These are phyloP conservation scores for Siniperca scherzeri DNA, from an alignment of 2,797 vertebrate genomes.

Conservation along the genomic window DNA sequence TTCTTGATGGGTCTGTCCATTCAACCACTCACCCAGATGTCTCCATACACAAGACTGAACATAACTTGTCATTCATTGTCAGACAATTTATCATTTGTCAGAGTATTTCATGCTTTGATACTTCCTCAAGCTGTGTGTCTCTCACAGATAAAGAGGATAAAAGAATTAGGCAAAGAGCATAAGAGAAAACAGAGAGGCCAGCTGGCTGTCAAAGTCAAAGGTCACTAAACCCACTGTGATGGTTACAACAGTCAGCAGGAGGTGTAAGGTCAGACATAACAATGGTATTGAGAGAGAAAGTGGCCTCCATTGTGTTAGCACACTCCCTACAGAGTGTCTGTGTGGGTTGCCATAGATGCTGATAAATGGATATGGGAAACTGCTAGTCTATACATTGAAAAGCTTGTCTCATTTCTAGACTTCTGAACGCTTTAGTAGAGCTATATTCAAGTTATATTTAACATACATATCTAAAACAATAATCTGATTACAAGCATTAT, in stretches of 20 bases:
- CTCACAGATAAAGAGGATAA: conserved; percentile 43
- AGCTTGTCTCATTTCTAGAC: conserved; percentile 18
- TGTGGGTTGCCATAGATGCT: conserved; percentile 67
- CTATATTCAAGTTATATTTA: conserved; percentile 7
- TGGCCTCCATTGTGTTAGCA: conserved; percentile 74
- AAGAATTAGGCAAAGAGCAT: conserved; percentile 51
- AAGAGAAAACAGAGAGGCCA: conserved; percentile 68
- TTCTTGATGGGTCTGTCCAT: conserved; percentile 21
- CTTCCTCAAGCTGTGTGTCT: conserved; percentile 78
- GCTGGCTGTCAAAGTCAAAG: conserved; percentile 72
- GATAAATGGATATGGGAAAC: conserved; percentile 63
- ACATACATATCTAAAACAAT: conserved; percentile 1
- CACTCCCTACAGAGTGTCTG: conserved; percentile 70
- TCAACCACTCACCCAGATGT: conserved; percentile 70
- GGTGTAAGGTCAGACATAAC: conserved; percentile 66
- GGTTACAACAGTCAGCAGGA: conserved; percentile 68
- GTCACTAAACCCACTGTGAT: conserved; percentile 57
- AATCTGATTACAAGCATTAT: not conserved
- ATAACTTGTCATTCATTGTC: conserved; percentile 47
- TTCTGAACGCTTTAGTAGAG: conserved; percentile 1
- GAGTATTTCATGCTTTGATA: conserved; percentile 61
- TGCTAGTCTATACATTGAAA: conserved; percentile 37
- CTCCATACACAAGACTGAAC: conserved; percentile 61
- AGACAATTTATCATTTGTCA: conserved; percentile 68
- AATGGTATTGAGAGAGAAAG: conserved; percentile 78